Base-by-base conservation (phyloP, 2,888 invertebrate species). In the Drosophila hamatofila region DNA sequence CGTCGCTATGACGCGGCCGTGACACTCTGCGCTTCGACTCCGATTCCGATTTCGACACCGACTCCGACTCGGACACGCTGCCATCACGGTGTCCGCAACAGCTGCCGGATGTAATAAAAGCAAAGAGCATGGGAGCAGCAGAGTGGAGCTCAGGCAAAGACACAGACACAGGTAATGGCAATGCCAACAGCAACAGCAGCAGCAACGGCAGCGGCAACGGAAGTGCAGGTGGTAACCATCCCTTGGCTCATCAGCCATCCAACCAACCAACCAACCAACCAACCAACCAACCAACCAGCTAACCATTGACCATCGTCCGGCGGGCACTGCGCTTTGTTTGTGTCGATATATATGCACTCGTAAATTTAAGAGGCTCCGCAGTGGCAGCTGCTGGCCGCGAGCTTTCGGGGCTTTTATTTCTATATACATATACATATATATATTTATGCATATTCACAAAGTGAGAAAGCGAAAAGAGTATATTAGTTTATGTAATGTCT, bases 81-180 rank as follows among this genome's bases (percentile, higher is more conserved):
- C 30, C 30, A 9, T 30, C 37, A 12, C 51, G 57, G 57, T 44
- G 72, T 70, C 60, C 66, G 51, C 73, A 77, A 77, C 68, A 77
- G 66, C 78, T 77, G 81, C 74, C 79, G 74, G 81, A 81, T 62
- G 81, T 69, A 81, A 81, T 81, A 78, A 81, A 75, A 64, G 65
- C 68, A 42, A 42, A 57, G 21, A 21, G 25, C 51, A 48, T 49
- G 44, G 27, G 23, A 21, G 25, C 14, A 27, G 14, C 23, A 18
- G 25, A 21, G 46, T 56, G 58, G 51, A 51, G 21, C 21, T 12
- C 25, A 7, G 25, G 11, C 25, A 39, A n/a, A 23, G 25, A 9
- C 23, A 39, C 25, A 23, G 25, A 9, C 23, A 25, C 23, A 35
- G 37, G 37, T 37, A 37, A 23, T 16, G 52, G 55, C 56, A 55